Conservation (phyloP, 2,888 invertebrate species). For the Sinohyriopsis cumingii region DNA sequence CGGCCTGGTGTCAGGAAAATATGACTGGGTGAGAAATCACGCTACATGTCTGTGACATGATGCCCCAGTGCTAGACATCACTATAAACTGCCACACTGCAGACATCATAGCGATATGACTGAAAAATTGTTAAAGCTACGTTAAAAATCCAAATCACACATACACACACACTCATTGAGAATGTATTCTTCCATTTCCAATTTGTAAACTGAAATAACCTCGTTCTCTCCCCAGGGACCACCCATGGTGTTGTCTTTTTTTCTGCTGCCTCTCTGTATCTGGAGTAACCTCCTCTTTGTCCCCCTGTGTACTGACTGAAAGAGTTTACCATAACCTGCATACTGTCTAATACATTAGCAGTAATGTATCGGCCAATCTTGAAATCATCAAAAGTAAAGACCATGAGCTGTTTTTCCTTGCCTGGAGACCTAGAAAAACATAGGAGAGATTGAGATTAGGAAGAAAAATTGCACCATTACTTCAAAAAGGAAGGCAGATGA, state of each 20-base stretch:
- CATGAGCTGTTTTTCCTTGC: conserved; percentile 55
- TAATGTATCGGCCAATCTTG: conserved; percentile 54
- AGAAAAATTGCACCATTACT: not conserved
- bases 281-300: conserved; percentile 24
- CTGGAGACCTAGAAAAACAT: conserved; percentile 42
- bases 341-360: conserved; percentile 40
- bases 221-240: conserved; percentile 56
- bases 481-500: too few relatives aligned
- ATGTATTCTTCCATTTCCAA: not conserved
- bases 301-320: conserved; percentile 15
- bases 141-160: too few relatives aligned
- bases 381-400: conserved; percentile 58
- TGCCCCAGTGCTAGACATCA: too few relatives aligned
- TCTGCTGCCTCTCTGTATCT: conserved; percentile 31
- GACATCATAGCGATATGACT: too few relatives aligned
- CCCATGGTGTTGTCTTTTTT: conserved; percentile 32
- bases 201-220: conserved; percentile 30
- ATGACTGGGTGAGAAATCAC: too few relatives aligned
- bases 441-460: not conserved
- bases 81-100: too few relatives aligned
- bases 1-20: too few relatives aligned
- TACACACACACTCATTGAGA: too few relatives aligned
- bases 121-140: too few relatives aligned
- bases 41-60: too few relatives aligned
- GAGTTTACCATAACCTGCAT: conserved; percentile 21